Evolutionary conservation across 2,113 vertebrate species (phyloP).

Genomic region (Scalopus aquaticus): DNA sequence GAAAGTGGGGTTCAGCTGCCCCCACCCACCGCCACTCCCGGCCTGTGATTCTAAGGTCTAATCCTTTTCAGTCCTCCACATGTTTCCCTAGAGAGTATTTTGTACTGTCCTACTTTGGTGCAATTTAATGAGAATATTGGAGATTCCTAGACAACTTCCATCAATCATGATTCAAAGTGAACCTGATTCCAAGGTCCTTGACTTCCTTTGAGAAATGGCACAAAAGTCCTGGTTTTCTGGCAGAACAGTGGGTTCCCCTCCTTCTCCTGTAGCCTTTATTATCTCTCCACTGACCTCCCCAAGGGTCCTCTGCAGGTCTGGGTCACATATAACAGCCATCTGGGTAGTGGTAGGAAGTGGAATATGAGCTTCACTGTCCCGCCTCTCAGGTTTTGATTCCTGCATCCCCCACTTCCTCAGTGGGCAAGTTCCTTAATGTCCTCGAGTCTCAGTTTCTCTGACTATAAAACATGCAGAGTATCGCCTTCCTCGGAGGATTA

Average conservation of each 20-base stretch:
- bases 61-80: too few species aligned
- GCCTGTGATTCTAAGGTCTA: not conserved
- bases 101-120: not conserved
- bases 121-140: not conserved
- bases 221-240: not conserved
- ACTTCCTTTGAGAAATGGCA: not conserved
- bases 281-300: not conserved
- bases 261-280: accelerated
- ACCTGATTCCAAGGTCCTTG: not conserved
- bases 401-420: not conserved
- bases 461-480: not conserved
- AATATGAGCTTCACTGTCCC: not conserved
- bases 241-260: too few species aligned
- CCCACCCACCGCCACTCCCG: not conserved
- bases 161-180: not conserved
- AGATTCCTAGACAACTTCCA: not conserved
- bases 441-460: not conserved
- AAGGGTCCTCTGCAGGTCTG: not conserved
- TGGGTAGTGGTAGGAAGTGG: not conserved
- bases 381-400: not conserved
- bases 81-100: not conserved
- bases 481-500: not conserved
- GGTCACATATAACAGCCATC: not conserved
- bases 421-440: not conserved
- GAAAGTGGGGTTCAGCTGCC: too few species aligned